Percentiles rank a stretch among this genome's conserved stretches.
Evolutionary conservation across 2,797 vertebrate genomes (phyloP).

Genomic region (Microchirus variegatus): DNA sequence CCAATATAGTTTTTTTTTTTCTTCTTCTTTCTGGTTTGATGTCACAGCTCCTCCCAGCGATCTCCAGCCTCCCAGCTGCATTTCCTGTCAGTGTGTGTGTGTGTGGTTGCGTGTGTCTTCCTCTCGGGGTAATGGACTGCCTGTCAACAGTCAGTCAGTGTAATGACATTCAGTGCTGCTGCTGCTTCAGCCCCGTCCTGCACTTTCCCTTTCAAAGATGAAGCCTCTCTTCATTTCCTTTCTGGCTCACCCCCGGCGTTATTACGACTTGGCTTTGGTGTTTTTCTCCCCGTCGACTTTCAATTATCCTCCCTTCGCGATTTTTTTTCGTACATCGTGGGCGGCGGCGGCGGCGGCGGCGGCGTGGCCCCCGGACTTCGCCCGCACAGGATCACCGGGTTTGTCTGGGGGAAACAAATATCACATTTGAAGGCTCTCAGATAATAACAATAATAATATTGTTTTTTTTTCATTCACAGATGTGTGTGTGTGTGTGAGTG

Average conservation of each 20-base stretch:
- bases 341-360: no score
- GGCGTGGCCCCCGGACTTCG: background rate
- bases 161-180: constrained; percentile 65
- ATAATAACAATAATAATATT: no score
- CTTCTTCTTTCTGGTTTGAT: constrained; percentile 49
- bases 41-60: constrained; percentile 27
- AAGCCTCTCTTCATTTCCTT: constrained; percentile 77
- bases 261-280: constrained; percentile 69
- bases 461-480: no score
- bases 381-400: no score
- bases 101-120: constrained; percentile 36
- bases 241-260: constrained; percentile 56
- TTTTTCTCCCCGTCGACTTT: constrained; percentile 68
- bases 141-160: constrained; percentile 73
- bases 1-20: constrained; percentile 37
- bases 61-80: constrained; percentile 38
- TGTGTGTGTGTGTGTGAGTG: background rate
- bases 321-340: constrained; percentile 20
- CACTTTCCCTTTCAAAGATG: constrained; percentile 59
- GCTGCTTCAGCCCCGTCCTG: constrained; percentile 46
- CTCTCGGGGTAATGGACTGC: constrained; percentile 70
- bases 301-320: constrained; percentile 67
- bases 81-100: constrained; percentile 53
- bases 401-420: no score
- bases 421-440: no score